Base-by-base conservation (phyloP, 2,888 invertebrate genomes). In the Julus scanicus region DNA sequence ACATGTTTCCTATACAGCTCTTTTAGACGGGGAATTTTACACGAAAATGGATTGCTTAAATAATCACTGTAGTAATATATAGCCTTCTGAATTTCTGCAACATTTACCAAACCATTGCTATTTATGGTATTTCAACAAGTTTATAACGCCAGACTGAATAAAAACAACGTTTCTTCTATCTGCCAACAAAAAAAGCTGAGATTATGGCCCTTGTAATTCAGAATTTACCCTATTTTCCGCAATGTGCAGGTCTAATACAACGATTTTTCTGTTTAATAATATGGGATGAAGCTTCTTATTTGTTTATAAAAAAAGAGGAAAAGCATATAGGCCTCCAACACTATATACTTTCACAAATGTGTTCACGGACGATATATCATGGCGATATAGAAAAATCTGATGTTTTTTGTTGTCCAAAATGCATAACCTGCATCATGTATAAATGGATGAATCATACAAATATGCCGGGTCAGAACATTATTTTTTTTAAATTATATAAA, bases 41-140 rank as follows among this genome's bases (percentile, higher is more conserved):
- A 63, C 2, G n/a, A n/a, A 63, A n/a, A 63, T 63, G 63, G 17
- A 63, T 44, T n/a, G n/a, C 17, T 63, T 63, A 63, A 63, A 63
- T 63, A 63, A n/a, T 63, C 20, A n/a, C 2, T n/a, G 63, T 63
- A 6, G 63, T 20, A n/a, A 63, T 63, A 63, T 17, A 17, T 63
- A 63, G 63, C 63, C 17, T 63, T n/a, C 6, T 63, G 63, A 17
- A 63, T 63, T 63, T 63, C 63, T 63, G 63, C n/a, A 63, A 63
- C 53, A 20, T 63, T 63, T n/a, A 63, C 63, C n/a, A n/a, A 63
- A 63, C 63, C 17, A n/a, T 63, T 63, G 63, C 63, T 63, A 17
- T 63, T 63, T 63, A 63, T 63, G n/a, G 6, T 63, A 63, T 63
- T 63, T 63, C 63, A n/a, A 63, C 63, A 63, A 53, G 53, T 13